A percentile compares a stretch with the other conserved stretches of the same genome.
phyloP scores from a whole-genome alignment of 2,797 vertebrate genomes.

The Sarcophilus harrisii region DNA sequence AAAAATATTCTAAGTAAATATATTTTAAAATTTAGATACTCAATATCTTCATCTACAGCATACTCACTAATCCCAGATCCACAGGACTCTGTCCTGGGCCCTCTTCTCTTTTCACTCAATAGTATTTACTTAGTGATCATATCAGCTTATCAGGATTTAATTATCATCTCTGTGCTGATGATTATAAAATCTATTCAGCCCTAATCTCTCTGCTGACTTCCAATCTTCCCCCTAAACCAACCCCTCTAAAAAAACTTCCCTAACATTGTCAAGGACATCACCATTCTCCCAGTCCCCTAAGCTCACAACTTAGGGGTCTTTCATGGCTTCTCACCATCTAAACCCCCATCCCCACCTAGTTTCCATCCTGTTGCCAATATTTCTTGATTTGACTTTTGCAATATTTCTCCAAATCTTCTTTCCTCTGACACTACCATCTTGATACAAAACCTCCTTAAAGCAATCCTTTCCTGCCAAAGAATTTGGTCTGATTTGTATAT shows the following conservation, averaged over 20 bases:
- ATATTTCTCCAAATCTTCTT: not conserved
- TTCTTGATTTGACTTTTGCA: not conserved
- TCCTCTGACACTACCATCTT: not conserved
- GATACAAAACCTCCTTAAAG: not conserved
- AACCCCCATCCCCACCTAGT: not conserved
- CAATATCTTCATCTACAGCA: not conserved
- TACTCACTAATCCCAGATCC: not conserved
- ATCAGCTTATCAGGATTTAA: not conserved
- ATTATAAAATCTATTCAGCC: not conserved
- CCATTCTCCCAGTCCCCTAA: not conserved
- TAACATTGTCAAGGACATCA: not conserved
- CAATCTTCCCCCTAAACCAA: not conserved
- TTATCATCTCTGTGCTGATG: not conserved
- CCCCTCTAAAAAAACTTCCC: not conserved
- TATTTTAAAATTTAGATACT: not conserved
- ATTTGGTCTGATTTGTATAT: not conserved
- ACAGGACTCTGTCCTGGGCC: not conserved
- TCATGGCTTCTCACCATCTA: not conserved
- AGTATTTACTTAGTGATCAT: not conserved
- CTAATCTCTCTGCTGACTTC: not conserved
- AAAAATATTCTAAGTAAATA: not conserved
- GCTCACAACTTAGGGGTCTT: not conserved
- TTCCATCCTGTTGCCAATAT: not conserved
- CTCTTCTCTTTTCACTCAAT: not conserved
- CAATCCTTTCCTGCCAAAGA: not conserved